Conservation (phyloP, 2,888 invertebrate species). For the Pachymerium ferrugineum region DNA sequence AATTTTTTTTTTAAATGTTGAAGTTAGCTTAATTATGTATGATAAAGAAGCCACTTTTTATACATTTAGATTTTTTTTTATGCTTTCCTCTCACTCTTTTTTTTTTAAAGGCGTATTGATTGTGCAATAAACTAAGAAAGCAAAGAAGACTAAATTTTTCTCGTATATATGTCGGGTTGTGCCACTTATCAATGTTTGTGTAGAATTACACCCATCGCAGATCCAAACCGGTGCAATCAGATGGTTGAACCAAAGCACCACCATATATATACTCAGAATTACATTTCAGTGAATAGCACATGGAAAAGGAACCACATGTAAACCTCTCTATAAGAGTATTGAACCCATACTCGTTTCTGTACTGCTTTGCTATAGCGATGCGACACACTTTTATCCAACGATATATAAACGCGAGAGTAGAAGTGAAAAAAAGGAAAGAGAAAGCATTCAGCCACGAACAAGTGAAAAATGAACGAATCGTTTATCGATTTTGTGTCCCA, state of each 20-base stretch:
- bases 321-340: neutral
- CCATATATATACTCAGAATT: neutral
- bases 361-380: neutral
- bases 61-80: too few relatives aligned
- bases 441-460: neutral
- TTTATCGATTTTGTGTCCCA: neutral
- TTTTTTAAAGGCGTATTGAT: too few relatives aligned
- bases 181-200: neutral
- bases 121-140: too few relatives aligned
- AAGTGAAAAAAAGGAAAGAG: neutral
- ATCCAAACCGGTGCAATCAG: neutral
- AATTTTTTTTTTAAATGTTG: too few relatives aligned
- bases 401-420: neutral
- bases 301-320: neutral
- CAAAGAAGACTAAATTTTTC: too few relatives aligned
- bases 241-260: neutral
- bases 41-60: too few relatives aligned
- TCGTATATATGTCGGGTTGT: neutral
- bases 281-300: neutral
- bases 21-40: too few relatives aligned
- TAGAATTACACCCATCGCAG: neutral
- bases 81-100: too few relatives aligned
- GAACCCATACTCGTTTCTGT: neutral
- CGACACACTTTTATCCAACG: neutral
- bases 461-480: neutral